A percentile compares a stretch with the other conserved stretches of the same genome.
These are phyloP conservation scores for Chaetops frenatus DNA, from an alignment of 2,113 vertebrate species.

Conservation along the genomic window DNA sequence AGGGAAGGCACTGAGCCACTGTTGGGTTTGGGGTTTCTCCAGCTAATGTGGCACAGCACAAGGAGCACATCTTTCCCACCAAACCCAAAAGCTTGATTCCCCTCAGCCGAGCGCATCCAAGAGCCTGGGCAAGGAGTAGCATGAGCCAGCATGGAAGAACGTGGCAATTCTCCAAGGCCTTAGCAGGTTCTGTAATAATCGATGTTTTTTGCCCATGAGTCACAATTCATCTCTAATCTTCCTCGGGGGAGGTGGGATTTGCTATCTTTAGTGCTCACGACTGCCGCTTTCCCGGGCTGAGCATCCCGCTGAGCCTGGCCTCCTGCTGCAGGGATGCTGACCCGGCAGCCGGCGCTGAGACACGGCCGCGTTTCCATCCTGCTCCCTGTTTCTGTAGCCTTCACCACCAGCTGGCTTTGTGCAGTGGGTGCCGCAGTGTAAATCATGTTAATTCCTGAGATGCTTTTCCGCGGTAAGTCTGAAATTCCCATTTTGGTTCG, in stretches of 20 bases:
- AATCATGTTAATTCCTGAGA: conserved; percentile 56
- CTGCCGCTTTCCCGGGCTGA: not conserved
- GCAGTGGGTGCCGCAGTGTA: conserved; percentile 36
- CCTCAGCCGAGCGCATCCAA: not conserved
- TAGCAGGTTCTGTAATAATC: not conserved
- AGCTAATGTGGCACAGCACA: not conserved
- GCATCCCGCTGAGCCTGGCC: not conserved
- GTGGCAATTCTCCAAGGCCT: not conserved
- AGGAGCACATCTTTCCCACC: not conserved
- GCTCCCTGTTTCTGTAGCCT: not conserved
- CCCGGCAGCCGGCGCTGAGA: not conserved
- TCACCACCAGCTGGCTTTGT: not conserved
- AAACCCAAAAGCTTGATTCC: not conserved
- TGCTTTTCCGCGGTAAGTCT: conserved; percentile 35
- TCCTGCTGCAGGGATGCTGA: conserved; percentile 3
- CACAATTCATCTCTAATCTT: conserved; percentile 25
- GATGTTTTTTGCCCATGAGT: not conserved
- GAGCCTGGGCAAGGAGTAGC: not conserved
- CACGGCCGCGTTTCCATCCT: fast-evolving
- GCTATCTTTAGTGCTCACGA: not conserved
- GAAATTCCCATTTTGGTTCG: conserved; percentile 60
- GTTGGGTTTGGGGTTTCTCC: not conserved
- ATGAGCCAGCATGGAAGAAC: not conserved
- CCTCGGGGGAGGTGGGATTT: not conserved
- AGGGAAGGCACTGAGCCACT: not conserved